Evolutionary conservation across 2,797 vertebrate genomes (phyloP), one percentile per base, ranked within the genome.

Genomic region (Nyctalus aviator): DNA sequence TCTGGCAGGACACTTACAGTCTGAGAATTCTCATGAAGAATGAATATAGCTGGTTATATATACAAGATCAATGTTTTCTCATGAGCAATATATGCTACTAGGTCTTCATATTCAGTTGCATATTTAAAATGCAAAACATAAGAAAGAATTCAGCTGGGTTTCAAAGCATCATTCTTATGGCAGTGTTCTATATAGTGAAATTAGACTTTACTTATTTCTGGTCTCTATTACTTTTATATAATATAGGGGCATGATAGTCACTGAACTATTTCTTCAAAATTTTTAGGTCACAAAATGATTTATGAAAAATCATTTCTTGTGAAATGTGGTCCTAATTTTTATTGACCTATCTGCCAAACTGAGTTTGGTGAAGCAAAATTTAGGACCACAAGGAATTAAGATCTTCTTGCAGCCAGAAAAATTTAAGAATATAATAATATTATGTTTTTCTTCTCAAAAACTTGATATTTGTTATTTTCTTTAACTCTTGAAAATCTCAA

Each of bases 401-500:
- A 69, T 14, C 18, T 32, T 57, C 21, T 41, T 35, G 2, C 12
- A 72, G 21, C 83, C 32, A 55, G 14, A 17, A 76, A 44, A 83
- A 73, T 32, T 64, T 78, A 48, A 41, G n/a, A 73, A 64, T 78
- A 83, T 8, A 66, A 57, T 68, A 72, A 25, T 78, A 23, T 79
- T 77, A 27, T 69, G 75, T 44, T n/a, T 57, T 92, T 66, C 48
- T 57, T 8, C 2, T 23, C 15, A 46, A 11, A 72, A 66, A 55
- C 25, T 20, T 85, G 13, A 23, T 86, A 72, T 77, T 86, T 82
- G 9, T 87, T 64, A 57, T 84, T 90, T 89, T 64, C 46, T 81
- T 93, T 90, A 75, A 41, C 32, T 32, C 41, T 76, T 66, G 59
- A 88, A 95, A 73, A 83, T 75, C 21, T 71, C 41, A 83, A 78